Evolutionary conservation across 2,888 invertebrate species (phyloP).

Genomic region (Tachina fera): DNA sequence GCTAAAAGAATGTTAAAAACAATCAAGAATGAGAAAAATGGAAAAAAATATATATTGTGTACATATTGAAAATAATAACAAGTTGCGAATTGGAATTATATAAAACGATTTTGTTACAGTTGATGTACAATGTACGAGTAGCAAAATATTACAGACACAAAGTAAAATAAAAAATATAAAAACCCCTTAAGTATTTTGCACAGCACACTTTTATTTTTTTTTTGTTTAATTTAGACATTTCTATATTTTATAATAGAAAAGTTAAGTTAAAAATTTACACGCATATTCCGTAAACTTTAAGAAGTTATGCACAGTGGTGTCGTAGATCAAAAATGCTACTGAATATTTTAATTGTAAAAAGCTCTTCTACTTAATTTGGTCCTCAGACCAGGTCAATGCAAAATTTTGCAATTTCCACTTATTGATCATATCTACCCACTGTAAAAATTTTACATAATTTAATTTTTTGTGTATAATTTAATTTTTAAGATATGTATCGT

Average conservation of each 20-base stretch:
- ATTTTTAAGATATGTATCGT: no score
- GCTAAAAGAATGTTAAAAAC: conserved; percentile 29
- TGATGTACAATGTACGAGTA: no score
- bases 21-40: conserved; percentile 10
- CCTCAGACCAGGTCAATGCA: no score
- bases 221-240: neutral
- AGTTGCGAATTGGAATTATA: conserved; percentile 40
- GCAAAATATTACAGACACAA: conserved; percentile 19
- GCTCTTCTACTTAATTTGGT: no score
- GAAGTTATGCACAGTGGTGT: conserved; percentile 19
- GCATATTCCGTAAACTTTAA: neutral
- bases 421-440: no score
- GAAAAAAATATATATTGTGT: conserved; percentile 7
- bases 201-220: conserved; percentile 1
- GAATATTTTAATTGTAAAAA: no score
- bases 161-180: conserved; percentile 15
- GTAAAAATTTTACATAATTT: no score
- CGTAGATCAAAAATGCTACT: no score
- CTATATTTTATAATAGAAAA: conserved; percentile 15
- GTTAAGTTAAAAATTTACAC: neutral
- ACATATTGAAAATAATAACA: conserved; percentile 46
- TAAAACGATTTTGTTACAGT: conserved; percentile 49
- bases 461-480: no score
- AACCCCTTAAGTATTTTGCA: conserved; percentile 39
- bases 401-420: no score